phyloP scores from a whole-genome alignment of 2,888 invertebrate species.

The Leptinotarsa rubiginosa region DNA sequence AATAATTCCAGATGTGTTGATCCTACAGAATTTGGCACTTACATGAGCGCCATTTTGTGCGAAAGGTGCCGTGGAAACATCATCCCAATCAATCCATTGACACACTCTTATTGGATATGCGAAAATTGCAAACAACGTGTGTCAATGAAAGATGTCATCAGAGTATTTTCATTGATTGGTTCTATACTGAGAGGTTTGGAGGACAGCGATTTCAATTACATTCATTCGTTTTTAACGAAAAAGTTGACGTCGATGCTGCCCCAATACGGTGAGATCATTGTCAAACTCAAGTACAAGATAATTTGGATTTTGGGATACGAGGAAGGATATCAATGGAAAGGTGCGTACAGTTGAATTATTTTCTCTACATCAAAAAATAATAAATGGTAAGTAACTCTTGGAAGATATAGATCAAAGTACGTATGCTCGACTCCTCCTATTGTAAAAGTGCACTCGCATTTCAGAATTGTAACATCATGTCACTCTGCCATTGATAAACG shows the following conservation, averaged over 20 bases:
- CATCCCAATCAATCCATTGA: conserved; percentile 71
- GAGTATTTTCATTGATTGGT: conserved; percentile 69
- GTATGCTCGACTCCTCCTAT: too few species aligned
- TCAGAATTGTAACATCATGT: too few species aligned
- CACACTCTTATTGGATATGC: conserved; percentile 72
- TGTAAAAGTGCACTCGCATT: too few species aligned
- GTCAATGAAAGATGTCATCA: conserved; percentile 68
- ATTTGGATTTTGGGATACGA: conserved; percentile 73
- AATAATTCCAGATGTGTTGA: conserved; percentile 71
- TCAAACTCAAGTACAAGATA: conserved; percentile 74
- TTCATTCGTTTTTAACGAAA: conserved; percentile 70
- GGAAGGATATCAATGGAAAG: conserved; percentile 71
- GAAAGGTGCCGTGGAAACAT: conserved; percentile 69
- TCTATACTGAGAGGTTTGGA: conserved; percentile 69
- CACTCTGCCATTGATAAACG: too few species aligned
- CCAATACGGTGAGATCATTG: conserved; percentile 71
- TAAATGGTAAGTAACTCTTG: too few species aligned
- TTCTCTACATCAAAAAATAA: too few species aligned
- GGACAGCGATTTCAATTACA: conserved; percentile 68
- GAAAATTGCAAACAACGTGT: conserved; percentile 65
- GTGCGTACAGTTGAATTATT: conserved; percentile 59
- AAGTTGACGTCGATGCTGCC: conserved; percentile 71
- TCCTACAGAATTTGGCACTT: conserved; percentile 73
- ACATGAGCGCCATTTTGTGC: conserved; percentile 59
- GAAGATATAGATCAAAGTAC: too few species aligned